Conservation (phyloP, 2,113 vertebrate species). For the Reinhardtius hippoglossoides region DNA sequence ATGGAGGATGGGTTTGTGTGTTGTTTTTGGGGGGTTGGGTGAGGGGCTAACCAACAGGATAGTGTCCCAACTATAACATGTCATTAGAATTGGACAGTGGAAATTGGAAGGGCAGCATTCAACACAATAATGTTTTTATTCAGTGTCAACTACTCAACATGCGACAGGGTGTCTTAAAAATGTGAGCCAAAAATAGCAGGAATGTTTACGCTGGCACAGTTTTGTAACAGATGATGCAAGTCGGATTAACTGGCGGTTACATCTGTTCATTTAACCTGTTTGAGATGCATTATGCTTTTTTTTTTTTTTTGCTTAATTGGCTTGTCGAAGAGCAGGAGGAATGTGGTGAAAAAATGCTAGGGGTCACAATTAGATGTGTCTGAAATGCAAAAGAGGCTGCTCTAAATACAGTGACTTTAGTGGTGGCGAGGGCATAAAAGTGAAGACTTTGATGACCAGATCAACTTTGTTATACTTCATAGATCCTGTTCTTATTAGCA, state of each 20-base stretch:
- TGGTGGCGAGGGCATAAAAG: constrained; percentile 11
- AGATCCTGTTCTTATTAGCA: constrained; percentile 3
- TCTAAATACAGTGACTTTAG: constrained; percentile 26
- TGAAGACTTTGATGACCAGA: constrained; percentile 2
- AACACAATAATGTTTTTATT: constrained; percentile 23
- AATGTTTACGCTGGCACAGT: constrained; percentile 13
- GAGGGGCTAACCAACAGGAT: constrained; percentile 7
- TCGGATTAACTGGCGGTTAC: constrained; percentile 7
- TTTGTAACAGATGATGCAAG: constrained; percentile 30
- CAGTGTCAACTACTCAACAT: not conserved
- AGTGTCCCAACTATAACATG: constrained; percentile 28
- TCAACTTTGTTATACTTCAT: constrained; percentile 35
- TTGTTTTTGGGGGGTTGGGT: constrained; percentile 7
- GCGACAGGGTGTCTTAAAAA: not conserved
- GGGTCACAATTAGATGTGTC: constrained; percentile 36
- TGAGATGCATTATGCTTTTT: constrained; percentile 16
- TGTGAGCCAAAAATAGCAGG: not conserved
- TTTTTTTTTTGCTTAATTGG: not conserved
- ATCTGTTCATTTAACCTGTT: constrained; percentile 34
- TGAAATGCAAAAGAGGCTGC: constrained; percentile 48
- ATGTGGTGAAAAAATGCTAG: constrained; percentile 19
- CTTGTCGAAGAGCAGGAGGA: constrained; percentile 7
- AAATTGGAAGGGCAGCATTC: constrained; percentile 1
- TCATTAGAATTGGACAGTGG: constrained; percentile 17
- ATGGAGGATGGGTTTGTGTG: constrained; percentile 1